These are phyloP conservation scores for Ataeniobius toweri DNA, from an alignment of 2,797 vertebrate genomes.

Conservation along the genomic window DNA sequence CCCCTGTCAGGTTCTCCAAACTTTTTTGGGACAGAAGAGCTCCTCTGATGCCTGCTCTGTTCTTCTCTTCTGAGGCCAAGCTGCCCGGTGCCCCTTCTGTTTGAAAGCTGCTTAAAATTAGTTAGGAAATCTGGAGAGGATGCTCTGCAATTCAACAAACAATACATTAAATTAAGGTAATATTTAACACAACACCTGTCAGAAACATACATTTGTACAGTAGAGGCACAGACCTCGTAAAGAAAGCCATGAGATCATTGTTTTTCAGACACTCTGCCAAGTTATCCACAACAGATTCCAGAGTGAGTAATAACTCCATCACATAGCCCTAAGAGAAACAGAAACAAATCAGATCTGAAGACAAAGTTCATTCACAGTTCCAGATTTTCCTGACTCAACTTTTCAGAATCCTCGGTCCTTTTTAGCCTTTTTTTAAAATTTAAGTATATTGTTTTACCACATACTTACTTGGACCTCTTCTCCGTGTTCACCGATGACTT, in stretches of 20 bases:
- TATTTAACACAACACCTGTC: background rate
- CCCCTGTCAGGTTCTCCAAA: constrained; percentile 87
- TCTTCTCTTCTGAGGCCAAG: constrained; percentile 86
- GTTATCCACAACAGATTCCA: constrained; percentile 96
- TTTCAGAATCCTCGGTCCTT: background rate
- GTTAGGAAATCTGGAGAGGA: constrained; percentile 93
- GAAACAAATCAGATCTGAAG: background rate
- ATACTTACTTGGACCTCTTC: constrained; percentile 80
- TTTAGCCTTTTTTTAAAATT: background rate
- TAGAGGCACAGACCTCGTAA: constrained; percentile 85
- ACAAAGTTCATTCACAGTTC: background rate
- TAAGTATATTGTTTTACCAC: background rate
- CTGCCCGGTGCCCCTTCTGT: constrained; percentile 94
- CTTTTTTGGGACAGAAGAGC: constrained; percentile 97
- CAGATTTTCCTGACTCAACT: background rate
- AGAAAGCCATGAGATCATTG: constrained; percentile 89
- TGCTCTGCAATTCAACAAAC: constrained; percentile 77
- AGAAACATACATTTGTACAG: background rate
- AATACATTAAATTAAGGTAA: background rate
- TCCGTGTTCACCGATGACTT: constrained; percentile 93
- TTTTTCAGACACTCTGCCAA: constrained; percentile 97
- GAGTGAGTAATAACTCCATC: constrained; percentile 94
- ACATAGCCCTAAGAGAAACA: constrained; percentile 88
- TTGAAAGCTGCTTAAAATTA: constrained; percentile 87
- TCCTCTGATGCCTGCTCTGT: constrained; percentile 91